Evolutionary conservation across 2,797 vertebrate species (phyloP), one percentile per base, ranked within the genome.

Genomic region (Lithobates pipiens): DNA sequence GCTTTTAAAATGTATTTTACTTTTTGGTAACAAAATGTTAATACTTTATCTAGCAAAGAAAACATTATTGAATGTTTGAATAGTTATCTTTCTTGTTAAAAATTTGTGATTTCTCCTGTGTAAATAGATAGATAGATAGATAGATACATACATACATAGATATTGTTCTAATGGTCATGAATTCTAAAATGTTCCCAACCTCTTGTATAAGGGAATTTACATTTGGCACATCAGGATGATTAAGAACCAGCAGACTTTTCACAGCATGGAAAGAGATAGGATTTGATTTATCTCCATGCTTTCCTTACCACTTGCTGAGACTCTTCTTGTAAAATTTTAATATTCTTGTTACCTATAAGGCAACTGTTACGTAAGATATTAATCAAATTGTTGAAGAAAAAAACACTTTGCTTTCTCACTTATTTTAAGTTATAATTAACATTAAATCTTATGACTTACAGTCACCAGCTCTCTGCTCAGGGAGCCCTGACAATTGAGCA

Each of bases 221-320:
- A 94, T 94, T 92, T 93, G 92, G 92, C 92, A 91, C 92, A 94
- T 93, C 91, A 92, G 88, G 90, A 94, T 93, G 93, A 95, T 94
- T 94, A 94, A 94, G 94, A 94, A 90, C 89, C 89, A 90, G 90
- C 89, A 77, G 82, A 93, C 91, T 93, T 92, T 91, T 94, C 92
- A 92, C 93, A 94, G 93, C 93, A 92, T 91, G 92, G 90, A 89
- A 92, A 94, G 93, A 94, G 93, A 91, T 90, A 91, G 91, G 92
- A 92, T 93, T 94, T 94, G 92, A 94, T 94, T 95, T 94, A 94
- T 94, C 93, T 93, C 91, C 6, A 0, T 92, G 91, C 90, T 90
- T 93, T 0, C 18, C 90, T 88, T 92, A 94, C 93, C 93, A 84
- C 93, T 94, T 91, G 90, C 93, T 95, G 93, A 90, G 93, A 93